Conservation (phyloP, 2,888 invertebrate genomes). For the Pyrrhia umbra region DNA sequence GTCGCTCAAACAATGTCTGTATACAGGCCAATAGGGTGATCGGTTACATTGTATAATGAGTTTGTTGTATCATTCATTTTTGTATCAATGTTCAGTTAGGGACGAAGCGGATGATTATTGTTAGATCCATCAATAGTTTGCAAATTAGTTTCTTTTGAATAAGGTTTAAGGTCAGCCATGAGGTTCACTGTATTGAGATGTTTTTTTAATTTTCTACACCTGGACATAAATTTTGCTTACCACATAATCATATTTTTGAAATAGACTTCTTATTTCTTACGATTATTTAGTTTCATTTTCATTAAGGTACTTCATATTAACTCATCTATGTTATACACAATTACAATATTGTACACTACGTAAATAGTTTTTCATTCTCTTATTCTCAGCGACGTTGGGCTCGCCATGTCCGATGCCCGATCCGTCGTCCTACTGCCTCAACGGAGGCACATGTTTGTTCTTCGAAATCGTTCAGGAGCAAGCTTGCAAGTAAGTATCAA, state of each 20-base stretch:
- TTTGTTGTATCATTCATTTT: slow-evolving; percentile 54
- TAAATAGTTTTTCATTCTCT: neutral
- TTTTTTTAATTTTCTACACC: too few species aligned
- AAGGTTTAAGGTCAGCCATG: neutral
- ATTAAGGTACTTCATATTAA: too few species aligned
- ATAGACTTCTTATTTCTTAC: too few species aligned
- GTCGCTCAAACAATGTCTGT: slow-evolving; percentile 73
- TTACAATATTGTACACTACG: too few species aligned
- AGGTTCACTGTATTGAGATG: neutral
- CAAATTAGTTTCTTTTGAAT: neutral
- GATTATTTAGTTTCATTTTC: too few species aligned
- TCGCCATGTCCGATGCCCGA: slow-evolving; percentile 92
- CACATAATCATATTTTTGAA: too few species aligned
- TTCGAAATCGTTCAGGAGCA: slow-evolving; percentile 94
- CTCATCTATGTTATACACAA: too few species aligned
- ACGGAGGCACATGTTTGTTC: slow-evolving; percentile 96
- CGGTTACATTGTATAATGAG: slow-evolving; percentile 73
- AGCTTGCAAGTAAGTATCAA: slow-evolving; percentile 95
- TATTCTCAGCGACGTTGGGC: slow-evolving; percentile 86
- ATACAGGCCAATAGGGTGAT: slow-evolving; percentile 74
- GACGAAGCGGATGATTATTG: slow-evolving; percentile 4
- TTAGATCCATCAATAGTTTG: neutral
- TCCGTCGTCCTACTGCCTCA: slow-evolving; percentile 94
- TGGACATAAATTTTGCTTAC: too few species aligned
- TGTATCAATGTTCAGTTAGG: slow-evolving; percentile 41